Evolutionary conservation across 53 echinoderm and acorn worm genomes (phyloP), one percentile per base, ranked within the genome.

Genomic region (Holothuria scabra): DNA sequence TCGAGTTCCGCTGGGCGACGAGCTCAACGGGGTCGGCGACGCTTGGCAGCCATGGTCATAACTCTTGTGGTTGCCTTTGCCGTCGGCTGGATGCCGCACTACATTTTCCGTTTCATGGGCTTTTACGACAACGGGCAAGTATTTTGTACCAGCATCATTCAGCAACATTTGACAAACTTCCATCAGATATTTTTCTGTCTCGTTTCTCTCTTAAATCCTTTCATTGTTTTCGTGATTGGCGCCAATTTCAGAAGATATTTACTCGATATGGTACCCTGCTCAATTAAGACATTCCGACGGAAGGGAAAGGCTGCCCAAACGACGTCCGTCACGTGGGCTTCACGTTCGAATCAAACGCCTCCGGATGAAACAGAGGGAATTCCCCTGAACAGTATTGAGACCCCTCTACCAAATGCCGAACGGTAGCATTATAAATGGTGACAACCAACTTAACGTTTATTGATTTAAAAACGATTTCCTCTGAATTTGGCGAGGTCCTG

Each of bases 321-420:
- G 32, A 78, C 78, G 5, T 78, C 78, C 56, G 78, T 78, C 31
- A 78, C 78, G 14, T 78, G 78, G 78, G 78, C 78, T 30, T 78
- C 78, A 21, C 52, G 78, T 29, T 78, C 78, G 56, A 78, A 78
- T 56, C 78, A 78, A 25, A 78, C 78, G 26, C 78, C 78, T 3
- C 78, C 78, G 56, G 58, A 78, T 57, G 78, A 78, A 56, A 78
- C 78, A 1, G 78, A 78, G 31, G 78, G 78, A 12, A 78, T 78
- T 25, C 78, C 78, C 18, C 78, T 78, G 1, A 78, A 78, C 58
- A 78, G 56, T 56, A 56, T 52, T 24, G 76, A 76, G 12, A 41
- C 41, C 2, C 41, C 41, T 10, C 10, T 41, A 41, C 41, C 2
- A 41, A 41, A 41, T 41, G 41, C 2, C 2, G 41, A 41, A 41